These are phyloP conservation scores for Microcebus tavaratra DNA, from an alignment of 2,113 vertebrate species.

Conservation along the genomic window DNA sequence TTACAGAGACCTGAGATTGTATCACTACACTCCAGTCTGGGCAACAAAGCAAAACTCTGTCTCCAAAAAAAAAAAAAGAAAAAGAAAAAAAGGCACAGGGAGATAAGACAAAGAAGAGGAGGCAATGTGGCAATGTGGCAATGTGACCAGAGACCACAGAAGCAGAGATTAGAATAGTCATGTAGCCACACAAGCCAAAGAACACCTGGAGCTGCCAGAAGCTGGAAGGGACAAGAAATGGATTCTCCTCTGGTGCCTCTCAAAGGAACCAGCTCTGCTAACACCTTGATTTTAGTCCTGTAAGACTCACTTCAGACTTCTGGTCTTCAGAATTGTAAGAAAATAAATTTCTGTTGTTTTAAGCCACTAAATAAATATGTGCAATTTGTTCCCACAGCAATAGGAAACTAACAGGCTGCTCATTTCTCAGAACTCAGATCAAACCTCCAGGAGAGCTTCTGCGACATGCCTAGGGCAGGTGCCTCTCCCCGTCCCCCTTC, in stretches of 20 bases:
- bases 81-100: neutral
- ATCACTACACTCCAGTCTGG: neutral
- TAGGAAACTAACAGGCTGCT: neutral
- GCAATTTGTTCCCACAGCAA: neutral
- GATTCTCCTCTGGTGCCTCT: neutral
- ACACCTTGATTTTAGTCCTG: neutral
- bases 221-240: neutral
- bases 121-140: too few species aligned
- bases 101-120: neutral
- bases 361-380: neutral
- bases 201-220: neutral
- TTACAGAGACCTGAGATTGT: too few species aligned
- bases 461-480: neutral
- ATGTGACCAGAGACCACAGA: neutral
- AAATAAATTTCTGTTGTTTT: neutral
- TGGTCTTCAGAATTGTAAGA: neutral
- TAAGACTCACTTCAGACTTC: neutral
- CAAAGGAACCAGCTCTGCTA: neutral
- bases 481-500: accelerated
- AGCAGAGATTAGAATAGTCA: neutral
- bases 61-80: neutral
- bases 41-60: neutral
- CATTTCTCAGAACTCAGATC: neutral
- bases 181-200: neutral
- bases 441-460: neutral